Base-by-base conservation (phyloP, 1,140 invertebrate genomes). In the Trichomalopsis sarcophagae region DNA sequence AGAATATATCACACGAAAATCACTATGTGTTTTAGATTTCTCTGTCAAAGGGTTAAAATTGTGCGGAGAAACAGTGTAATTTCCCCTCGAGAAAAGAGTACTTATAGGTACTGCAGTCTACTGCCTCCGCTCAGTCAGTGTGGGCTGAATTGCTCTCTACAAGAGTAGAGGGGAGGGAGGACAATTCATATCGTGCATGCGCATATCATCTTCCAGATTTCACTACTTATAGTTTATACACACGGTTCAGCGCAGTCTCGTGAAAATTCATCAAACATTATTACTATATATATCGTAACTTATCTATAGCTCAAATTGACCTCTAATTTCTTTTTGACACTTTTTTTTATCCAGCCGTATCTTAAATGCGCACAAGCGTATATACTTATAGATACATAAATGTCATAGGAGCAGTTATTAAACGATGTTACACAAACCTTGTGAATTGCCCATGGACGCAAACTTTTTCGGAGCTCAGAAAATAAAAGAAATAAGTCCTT, bases 1-100 rank as follows among this genome's bases (percentile, higher is more conserved):
- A 87, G 87, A 89, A 86, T 89, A 81, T 27, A 62, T 62, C 73
- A 84, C 62, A 86, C 86, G 77, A 81, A 87, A 83, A 88, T 86
- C 30, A 75, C 73, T 84, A 82, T 50, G 10, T 50, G 50, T 55
- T 21, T 79, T 86, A 87, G 33, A 69, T 44, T 0, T 23, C 9
- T 23, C 62, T 44, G 40, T 44, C 2, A 30, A 33, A 7, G 33
- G 27, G 11, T 66, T 47, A 0, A 66, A 68, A n/a, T 21, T n/a
- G n/a, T 55, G 17, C 30, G 55, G 11, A 68, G 21, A 66, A 33
- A 6, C 47, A 66, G 36, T 23, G 55, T 33, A 62, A n/a, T 66
- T 66, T 66, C 14, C 10, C 55, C 55, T 6, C 55, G 14, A n/a
- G 13, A 66, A 66, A 21, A 66, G 33, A 2, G 33, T 33, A 33